Evolutionary conservation across 2,888 invertebrate genomes (phyloP).

Genomic region (Cerastis leucographa): DNA sequence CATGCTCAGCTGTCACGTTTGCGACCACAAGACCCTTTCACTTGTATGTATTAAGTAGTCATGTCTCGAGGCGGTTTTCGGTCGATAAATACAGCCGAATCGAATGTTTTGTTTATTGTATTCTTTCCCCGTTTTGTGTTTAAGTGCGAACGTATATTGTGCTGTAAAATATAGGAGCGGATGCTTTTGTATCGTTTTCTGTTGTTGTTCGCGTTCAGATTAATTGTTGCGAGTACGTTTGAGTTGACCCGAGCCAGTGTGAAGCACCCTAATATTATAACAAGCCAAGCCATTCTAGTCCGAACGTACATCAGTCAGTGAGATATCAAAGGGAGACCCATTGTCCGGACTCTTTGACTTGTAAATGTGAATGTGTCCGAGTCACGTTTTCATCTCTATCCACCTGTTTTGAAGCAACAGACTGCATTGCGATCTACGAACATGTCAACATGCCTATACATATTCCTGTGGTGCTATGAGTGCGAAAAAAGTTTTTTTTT

Average conservation of each 20-base stretch:
- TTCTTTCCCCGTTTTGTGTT: constrained; percentile 62
- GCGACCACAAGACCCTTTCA: too few species aligned
- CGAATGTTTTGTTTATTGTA: constrained; percentile 64
- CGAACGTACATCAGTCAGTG: neutral
- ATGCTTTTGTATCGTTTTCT: constrained; percentile 51
- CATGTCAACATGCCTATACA: too few species aligned
- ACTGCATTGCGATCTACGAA: too few species aligned
- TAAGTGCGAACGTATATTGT: constrained; percentile 54
- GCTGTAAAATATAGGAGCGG: constrained; percentile 49
- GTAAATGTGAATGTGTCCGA: constrained; percentile 27
- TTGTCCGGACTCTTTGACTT: constrained; percentile 9
- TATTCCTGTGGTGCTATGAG: too few species aligned
- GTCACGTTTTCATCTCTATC: too few species aligned
- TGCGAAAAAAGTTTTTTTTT: too few species aligned
- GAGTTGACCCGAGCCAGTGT: neutral
- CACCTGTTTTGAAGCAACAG: too few species aligned
- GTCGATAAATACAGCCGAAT: neutral
- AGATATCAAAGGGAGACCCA: constrained; percentile 8
- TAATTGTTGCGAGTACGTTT: constrained; percentile 30
- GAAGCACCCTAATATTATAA: neutral
- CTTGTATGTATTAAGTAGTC: neutral
- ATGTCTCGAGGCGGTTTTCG: neutral
- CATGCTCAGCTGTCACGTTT: too few species aligned
- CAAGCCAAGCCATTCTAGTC: neutral
- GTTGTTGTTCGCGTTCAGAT: constrained; percentile 29